Evolutionary conservation across 2,888 invertebrate species (phyloP).

Genomic region (Allacma fusca): DNA sequence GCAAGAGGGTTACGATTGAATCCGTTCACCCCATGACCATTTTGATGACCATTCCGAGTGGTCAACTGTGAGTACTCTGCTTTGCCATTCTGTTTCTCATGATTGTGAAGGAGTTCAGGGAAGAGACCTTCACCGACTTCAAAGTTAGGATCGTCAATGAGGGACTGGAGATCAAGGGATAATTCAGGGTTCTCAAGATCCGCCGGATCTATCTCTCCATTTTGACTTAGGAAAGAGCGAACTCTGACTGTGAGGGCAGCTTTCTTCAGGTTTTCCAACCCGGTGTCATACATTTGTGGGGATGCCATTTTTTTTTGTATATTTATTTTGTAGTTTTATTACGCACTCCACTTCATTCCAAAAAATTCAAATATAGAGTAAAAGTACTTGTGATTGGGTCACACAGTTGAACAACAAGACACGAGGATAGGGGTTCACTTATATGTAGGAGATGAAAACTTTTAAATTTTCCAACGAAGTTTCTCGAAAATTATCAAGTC

Average conservation of each 20-base stretch:
- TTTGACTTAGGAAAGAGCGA: conserved; percentile 60
- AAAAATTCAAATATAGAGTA: too few relatives aligned
- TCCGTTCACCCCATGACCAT: conserved; percentile 47
- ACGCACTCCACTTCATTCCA: conserved; percentile 41
- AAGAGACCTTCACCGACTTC: conserved; percentile 78
- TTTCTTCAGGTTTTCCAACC: conserved; percentile 71
- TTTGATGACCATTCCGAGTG: conserved; percentile 59
- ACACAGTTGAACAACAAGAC: too few relatives aligned
- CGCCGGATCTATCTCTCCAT: conserved; percentile 74
- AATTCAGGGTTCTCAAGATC: conserved; percentile 93
- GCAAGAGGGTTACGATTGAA: conserved; percentile 79
- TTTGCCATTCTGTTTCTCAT: conserved; percentile 41
- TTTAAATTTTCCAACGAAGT: conserved; percentile 2
- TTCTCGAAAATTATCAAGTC: conserved; percentile 1
- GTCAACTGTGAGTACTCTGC: conserved; percentile 54
- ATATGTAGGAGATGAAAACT: too few relatives aligned
- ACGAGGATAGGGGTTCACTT: too few relatives aligned
- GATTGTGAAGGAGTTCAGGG: conserved; percentile 77
- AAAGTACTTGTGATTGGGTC: too few relatives aligned
- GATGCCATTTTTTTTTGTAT: conserved; percentile 73
- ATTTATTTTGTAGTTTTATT: conserved; percentile 7
- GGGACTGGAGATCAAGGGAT: conserved; percentile 87
- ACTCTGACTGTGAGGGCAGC: conserved; percentile 64
- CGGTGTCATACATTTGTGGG: conserved; percentile 85
- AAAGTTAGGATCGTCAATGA: conserved; percentile 90